Conservation (phyloP, 2,888 invertebrate species). For the Drosophila meridiana region DNA sequence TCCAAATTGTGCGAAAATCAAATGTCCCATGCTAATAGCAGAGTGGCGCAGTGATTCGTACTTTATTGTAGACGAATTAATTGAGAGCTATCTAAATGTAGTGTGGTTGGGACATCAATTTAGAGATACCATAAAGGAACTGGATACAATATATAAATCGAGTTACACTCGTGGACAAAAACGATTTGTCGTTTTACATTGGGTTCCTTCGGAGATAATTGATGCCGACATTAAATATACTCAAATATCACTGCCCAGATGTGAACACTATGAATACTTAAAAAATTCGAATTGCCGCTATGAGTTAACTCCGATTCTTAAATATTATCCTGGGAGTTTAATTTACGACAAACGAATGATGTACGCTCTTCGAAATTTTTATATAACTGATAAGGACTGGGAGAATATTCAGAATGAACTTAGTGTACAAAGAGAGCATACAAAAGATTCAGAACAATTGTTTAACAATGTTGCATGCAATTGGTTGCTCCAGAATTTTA, state of each 20-base stretch:
- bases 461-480: conserved; percentile 87
- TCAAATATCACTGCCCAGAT: conserved; percentile 88
- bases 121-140: conserved; percentile 81
- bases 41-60: conserved; percentile 86
- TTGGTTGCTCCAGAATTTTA: conserved; percentile 87
- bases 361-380: conserved; percentile 66
- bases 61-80: conserved; percentile 88
- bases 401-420: conserved; percentile 38
- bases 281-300: conserved; percentile 87
- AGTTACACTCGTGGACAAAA: conserved; percentile 52
- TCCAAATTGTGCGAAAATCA: conserved; percentile 45
- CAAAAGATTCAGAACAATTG: conserved; percentile 18
- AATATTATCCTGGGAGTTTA: conserved; percentile 88
- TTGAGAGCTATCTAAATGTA: conserved; percentile 87
- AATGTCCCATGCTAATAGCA: conserved; percentile 86
- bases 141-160: conserved; percentile 75
- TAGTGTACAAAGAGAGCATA: conserved; percentile 2
- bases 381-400: conserved; percentile 53
- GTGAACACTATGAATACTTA: conserved; percentile 84
- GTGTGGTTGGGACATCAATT: conserved; percentile 89
- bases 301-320: conserved; percentile 89
- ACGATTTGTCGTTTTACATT: conserved; percentile 88
- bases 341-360: conserved; percentile 81
- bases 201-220: conserved; percentile 89
- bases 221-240: conserved; percentile 85